Base-by-base conservation (phyloP, 2,797 vertebrate species). In the Amblyopsis hoosieri region DNA sequence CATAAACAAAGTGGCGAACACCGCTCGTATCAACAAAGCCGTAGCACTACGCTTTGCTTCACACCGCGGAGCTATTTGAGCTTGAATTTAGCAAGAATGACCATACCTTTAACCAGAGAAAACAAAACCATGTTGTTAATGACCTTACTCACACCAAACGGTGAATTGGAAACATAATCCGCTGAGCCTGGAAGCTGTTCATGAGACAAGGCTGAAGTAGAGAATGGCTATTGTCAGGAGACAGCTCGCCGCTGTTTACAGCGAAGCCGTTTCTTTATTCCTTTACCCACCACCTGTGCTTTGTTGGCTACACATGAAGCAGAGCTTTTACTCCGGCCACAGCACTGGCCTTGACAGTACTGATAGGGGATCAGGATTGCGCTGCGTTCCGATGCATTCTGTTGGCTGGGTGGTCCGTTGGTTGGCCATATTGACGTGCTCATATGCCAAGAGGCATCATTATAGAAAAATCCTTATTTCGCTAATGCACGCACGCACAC, bases 341-440 rank as follows among this genome's bases (percentile, higher is more conserved):
- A 54, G 52, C 59, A 63, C 55, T 45, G 31, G 37, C 67, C 57
- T 81, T 71, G 73, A 74, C 62, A 47, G 29, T 52, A 54, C 62
- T 69, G 66, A 76, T 45, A 53, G 42, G 45, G 31, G 51, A 47
- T 54, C 54, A 23, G 37, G 4, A 19, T 67, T 69, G 47, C 15
- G 59, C 37, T 13, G 10, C n/a, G 48, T 50, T 31, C 52, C 52
- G 15, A 33, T 14, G 55, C 53, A 54, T 23, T 10, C 19, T 23
- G 45, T 5, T 19, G 12, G 42, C 56, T 23, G 14, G 42, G 7
- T 46, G 7, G 42, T 45, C 31, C 4, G 10, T 12, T n/a, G 45
- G 17, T 19, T 59, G 45, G 42, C 7, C 45, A n/a, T 23, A 5
- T 12, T 42, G 42, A 46, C 8, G 37, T 47, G 15, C 15, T 10